Conservation (phyloP, 2,888 invertebrate species). For the Agonopterix alstromeriana region DNA sequence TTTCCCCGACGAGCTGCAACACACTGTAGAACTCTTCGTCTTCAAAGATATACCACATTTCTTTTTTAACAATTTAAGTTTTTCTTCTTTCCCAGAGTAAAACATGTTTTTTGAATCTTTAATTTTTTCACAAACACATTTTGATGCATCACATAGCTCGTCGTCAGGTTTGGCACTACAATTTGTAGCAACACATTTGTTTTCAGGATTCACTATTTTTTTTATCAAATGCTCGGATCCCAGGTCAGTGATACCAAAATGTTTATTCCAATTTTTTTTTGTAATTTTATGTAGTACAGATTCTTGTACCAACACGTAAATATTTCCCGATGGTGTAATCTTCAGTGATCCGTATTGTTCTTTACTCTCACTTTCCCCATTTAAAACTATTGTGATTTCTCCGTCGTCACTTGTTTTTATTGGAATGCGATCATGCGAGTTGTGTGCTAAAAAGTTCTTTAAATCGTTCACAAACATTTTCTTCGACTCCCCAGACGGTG, state of each 20-base stretch:
- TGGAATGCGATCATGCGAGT: constrained; percentile 26
- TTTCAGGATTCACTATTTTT: constrained; percentile 8
- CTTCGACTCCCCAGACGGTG: constrained; percentile 39
- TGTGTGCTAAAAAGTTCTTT: constrained; percentile 27
- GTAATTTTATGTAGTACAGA: constrained; percentile 16
- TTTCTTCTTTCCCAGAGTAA: background rate
- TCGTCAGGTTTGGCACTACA: constrained; percentile 22
- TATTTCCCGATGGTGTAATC: constrained; percentile 43
- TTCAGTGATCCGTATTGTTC: constrained; percentile 33
- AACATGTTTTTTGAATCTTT: background rate
- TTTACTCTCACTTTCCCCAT: constrained; percentile 17
- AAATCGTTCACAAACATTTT: constrained; percentile 35
- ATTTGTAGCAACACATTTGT: constrained; percentile 33
- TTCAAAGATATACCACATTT: background rate
- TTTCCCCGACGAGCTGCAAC: background rate
- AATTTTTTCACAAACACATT: constrained; percentile 29
- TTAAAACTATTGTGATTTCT: constrained; percentile 33
- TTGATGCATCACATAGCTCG: constrained; percentile 22
- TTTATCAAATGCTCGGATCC: too few species aligned
- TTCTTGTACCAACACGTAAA: constrained; percentile 36
- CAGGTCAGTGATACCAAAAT: background rate
- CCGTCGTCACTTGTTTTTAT: constrained; percentile 30
- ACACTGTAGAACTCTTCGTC: background rate
- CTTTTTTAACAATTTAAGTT: too few species aligned
- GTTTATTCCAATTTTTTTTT: constrained; percentile 10